Conservation (phyloP, 2,113 vertebrate species). For the Cinclus mexicanus region DNA sequence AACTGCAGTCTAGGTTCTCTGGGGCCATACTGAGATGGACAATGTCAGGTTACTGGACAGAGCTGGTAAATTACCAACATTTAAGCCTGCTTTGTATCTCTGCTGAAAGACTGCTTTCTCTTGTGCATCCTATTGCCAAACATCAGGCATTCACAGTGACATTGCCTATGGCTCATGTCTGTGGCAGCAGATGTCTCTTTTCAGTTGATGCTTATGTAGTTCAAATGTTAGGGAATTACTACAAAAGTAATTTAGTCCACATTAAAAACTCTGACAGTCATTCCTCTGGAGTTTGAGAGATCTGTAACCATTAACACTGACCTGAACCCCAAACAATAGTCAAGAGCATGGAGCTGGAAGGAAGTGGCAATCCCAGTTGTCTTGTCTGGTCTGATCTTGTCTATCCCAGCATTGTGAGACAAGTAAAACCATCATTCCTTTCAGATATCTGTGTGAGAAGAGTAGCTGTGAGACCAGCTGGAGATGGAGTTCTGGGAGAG, state of each 20-base stretch:
- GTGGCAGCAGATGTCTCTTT: neutral
- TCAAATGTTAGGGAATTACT: neutral
- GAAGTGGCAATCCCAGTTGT: neutral
- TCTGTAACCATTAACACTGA: neutral
- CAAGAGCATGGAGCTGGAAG: neutral
- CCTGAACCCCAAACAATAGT: neutral
- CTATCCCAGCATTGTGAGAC: neutral
- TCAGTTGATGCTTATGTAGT: neutral
- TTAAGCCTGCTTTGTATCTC: neutral
- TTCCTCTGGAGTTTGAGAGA: neutral
- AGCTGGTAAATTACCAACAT: neutral
- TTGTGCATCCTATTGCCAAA: neutral
- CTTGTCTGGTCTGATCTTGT: neutral
- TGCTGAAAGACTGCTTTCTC: neutral
- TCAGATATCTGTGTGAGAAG: neutral
- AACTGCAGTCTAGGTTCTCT: neutral
- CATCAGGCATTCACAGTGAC: neutral
- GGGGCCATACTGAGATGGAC: rapidly evolving
- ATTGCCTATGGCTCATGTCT: neutral
- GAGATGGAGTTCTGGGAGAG: neutral
- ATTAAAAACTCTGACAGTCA: neutral
- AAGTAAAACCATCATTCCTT: neutral
- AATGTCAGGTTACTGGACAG: neutral
- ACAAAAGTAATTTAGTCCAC: neutral
- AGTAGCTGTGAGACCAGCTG: neutral